phyloP scores from a whole-genome alignment of 2,797 vertebrate species.

The Champsocephalus esox region DNA sequence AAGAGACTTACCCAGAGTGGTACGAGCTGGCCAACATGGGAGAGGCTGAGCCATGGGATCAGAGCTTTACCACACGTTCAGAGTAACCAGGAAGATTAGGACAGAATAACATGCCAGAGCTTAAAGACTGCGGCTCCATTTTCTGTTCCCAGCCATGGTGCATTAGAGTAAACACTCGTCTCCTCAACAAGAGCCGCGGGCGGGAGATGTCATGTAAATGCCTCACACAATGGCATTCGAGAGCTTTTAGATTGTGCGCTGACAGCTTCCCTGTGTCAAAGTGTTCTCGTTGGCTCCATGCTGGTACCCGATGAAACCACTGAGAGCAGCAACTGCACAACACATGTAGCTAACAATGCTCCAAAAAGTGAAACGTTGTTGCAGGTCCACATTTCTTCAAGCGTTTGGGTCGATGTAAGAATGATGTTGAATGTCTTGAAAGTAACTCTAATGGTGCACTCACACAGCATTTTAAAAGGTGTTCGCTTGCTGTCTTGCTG shows the following conservation, averaged over 20 bases:
- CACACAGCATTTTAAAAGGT: too few species aligned
- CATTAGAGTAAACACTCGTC: constrained; percentile 47
- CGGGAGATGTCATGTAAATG: constrained; percentile 40
- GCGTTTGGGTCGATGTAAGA: neutral
- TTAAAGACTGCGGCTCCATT: constrained; percentile 29
- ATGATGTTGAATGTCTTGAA: too few species aligned
- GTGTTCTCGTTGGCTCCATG: constrained; percentile 22
- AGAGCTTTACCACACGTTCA: constrained; percentile 35
- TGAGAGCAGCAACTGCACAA: neutral
- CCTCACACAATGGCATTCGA: constrained; percentile 24
- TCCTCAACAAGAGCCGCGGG: constrained; percentile 10
- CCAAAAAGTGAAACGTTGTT: neutral
- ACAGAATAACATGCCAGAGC: constrained; percentile 35
- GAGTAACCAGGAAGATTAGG: constrained; percentile 39
- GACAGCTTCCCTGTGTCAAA: constrained; percentile 28
- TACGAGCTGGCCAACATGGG: constrained; percentile 16
- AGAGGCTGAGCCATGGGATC: constrained; percentile 28
- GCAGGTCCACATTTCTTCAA: neutral
- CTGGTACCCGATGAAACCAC: constrained; percentile 11
- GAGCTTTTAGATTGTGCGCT: constrained; percentile 18
- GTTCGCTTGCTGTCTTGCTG: too few species aligned
- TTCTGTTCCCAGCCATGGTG: constrained; percentile 18
- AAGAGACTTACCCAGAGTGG: neutral
- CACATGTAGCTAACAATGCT: neutral
- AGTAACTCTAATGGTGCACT: too few species aligned